Conservation (phyloP, 2,888 invertebrate species). For the Corythucha ciliata region DNA sequence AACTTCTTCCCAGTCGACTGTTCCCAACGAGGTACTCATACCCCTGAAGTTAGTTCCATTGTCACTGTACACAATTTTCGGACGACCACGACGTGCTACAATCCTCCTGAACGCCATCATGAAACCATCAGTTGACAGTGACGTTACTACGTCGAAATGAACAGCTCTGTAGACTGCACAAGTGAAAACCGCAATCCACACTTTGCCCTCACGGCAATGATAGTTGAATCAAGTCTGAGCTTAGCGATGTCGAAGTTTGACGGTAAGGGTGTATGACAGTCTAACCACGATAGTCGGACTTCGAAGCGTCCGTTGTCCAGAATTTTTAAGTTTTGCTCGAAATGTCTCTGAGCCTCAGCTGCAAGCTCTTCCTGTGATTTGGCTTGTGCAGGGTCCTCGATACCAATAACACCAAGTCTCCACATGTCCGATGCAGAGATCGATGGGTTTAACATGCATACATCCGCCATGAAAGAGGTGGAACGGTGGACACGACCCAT, state of each 20-base stretch:
- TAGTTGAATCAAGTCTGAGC: conserved; percentile 34
- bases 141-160: conserved; percentile 40
- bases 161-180: conserved; percentile 41
- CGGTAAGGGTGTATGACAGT: conserved; percentile 37
- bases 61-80: conserved; percentile 25
- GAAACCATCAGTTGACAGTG: conserved; percentile 38
- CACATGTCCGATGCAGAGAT: conserved; percentile 21
- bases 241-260: conserved; percentile 34
- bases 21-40: not conserved
- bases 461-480: not conserved
- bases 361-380: conserved; percentile 6
- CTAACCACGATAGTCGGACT: conserved; percentile 38
- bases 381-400: conserved; percentile 21
- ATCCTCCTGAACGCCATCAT: conserved; percentile 38
- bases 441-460: not conserved
- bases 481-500: conserved; percentile 11
- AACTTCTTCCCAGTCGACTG: not conserved
- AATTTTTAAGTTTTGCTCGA: conserved; percentile 33
- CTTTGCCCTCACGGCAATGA: conserved; percentile 35
- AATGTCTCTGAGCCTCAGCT: conserved; percentile 19
- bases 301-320: conserved; percentile 37
- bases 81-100: conserved; percentile 39
- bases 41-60: not conserved
- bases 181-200: conserved; percentile 40
- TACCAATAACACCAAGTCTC: conserved; percentile 27